Conservation (phyloP, 2,113 vertebrate genomes). For the Ranitomeya variabilis region DNA sequence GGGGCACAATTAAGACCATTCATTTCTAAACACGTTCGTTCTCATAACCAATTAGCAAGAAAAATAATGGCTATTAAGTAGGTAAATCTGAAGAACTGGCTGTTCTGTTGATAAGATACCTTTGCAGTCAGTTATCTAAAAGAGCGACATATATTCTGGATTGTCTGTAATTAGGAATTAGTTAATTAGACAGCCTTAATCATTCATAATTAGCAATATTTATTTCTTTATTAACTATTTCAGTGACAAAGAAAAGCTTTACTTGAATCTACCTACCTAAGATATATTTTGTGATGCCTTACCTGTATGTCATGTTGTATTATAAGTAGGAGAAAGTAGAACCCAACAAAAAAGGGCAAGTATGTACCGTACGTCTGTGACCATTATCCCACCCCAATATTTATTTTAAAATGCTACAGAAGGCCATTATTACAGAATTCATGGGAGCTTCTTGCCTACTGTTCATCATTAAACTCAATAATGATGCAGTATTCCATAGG, state of each 20-base stretch:
- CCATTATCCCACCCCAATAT: no score
- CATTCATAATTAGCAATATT: constrained; percentile 17
- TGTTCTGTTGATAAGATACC: constrained; percentile 54
- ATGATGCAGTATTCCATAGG: no score
- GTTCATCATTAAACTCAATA: no score
- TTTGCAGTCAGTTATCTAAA: constrained; percentile 35
- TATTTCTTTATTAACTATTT: constrained; percentile 23
- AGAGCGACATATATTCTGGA: constrained; percentile 3
- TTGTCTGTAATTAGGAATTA: constrained; percentile 48
- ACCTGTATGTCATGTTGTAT: not conserved
- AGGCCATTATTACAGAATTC: no score
- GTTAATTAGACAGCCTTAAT: constrained; percentile 22
- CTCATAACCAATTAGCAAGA: constrained; percentile 56
- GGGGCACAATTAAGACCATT: constrained; percentile 56
- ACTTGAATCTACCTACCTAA: not conserved
- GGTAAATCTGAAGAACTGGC: constrained; percentile 55
- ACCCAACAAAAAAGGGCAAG: not conserved
- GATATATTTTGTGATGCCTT: not conserved
- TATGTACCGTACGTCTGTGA: not conserved
- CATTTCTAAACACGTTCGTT: constrained; percentile 44
- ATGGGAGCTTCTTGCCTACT: no score
- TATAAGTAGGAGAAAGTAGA: not conserved
- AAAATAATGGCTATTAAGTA: constrained; percentile 56
- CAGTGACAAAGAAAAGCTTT: not conserved
- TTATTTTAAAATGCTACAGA: no score